Percentiles rank a stretch among this genome's conserved stretches.
Evolutionary conservation across 2,113 vertebrate species (phyloP).

Genomic region (Myrmophylax atrothorax): DNA sequence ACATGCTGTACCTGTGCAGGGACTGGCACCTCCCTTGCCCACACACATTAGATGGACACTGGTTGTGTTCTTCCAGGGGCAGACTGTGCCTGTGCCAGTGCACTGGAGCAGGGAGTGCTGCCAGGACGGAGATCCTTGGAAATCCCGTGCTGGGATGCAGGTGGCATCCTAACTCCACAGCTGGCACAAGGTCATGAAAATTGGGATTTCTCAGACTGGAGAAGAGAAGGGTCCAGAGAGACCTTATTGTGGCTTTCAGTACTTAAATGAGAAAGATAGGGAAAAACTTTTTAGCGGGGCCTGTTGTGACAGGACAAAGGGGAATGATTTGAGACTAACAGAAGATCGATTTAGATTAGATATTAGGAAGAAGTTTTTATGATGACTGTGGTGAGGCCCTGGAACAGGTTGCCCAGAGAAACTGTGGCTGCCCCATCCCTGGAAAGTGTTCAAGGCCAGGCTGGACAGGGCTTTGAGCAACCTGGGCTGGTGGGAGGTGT

Average conservation of each 20-base stretch:
- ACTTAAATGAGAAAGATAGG: background rate
- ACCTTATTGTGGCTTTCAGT: background rate
- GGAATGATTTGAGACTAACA: background rate
- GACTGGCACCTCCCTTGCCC: background rate
- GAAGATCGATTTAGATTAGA: background rate
- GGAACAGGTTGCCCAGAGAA: background rate
- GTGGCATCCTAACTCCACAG: background rate
- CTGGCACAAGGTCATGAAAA: rapidly evolving
- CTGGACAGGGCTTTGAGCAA: rapidly evolving
- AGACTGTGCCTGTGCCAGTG: background rate
- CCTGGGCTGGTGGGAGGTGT: background rate
- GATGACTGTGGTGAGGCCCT: background rate
- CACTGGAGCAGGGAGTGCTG: background rate
- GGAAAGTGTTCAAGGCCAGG: rapidly evolving
- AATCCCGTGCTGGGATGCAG: rapidly evolving
- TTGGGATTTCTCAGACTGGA: background rate
- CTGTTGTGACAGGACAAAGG: background rate
- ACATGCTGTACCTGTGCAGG: rapidly evolving
- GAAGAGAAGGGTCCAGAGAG: background rate
- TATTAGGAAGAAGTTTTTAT: background rate
- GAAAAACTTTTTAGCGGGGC: background rate
- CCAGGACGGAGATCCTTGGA: rapidly evolving
- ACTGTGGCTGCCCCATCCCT: background rate
- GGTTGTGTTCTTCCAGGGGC: rapidly evolving
- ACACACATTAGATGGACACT: rapidly evolving